Percentiles rank a stretch among this genome's conserved stretches.
Conservation (phyloP, 2,888 invertebrate genomes). For the Euphydryas editha region DNA sequence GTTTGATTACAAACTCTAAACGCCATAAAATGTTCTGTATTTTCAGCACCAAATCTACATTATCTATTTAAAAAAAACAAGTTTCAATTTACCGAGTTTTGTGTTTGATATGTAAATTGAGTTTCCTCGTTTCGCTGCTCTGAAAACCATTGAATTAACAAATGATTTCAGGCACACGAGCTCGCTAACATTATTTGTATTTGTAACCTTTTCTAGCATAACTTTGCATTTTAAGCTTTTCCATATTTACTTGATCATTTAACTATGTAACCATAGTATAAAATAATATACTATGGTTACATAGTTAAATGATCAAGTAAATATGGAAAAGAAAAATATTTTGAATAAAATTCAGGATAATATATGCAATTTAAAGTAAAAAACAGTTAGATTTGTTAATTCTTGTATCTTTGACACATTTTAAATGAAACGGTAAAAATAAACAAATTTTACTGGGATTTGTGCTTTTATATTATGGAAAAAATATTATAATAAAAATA, state of each 20-base stretch:
- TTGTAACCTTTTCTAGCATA: conserved; percentile 2
- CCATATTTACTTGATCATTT: background rate
- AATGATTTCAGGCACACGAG: conserved; percentile 15
- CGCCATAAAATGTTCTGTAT: conserved; percentile 1
- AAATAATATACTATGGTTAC: too few species aligned
- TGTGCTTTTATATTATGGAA: too few species aligned
- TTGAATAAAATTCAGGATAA: too few species aligned
- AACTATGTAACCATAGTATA: background rate
- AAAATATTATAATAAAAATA: too few species aligned
- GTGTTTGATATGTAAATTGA: conserved; percentile 12
- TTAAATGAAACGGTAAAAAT: background rate
- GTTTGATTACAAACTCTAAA: conserved; percentile 6
- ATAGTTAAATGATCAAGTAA: too few species aligned
- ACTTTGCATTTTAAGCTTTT: conserved; percentile 1
- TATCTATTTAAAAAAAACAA: conserved; percentile 11
- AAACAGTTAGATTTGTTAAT: too few species aligned
- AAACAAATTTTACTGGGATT: too few species aligned
- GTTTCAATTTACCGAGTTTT: conserved; percentile 9
- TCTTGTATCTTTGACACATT: background rate
- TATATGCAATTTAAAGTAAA: too few species aligned
- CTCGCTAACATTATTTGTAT: conserved; percentile 11
- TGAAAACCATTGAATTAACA: conserved; percentile 13
- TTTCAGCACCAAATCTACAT: background rate
- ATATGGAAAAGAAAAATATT: too few species aligned
- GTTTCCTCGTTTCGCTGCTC: conserved; percentile 13